Evolutionary conservation across 2,888 invertebrate genomes (phyloP).

Genomic region (Odontomyia ornata): DNA sequence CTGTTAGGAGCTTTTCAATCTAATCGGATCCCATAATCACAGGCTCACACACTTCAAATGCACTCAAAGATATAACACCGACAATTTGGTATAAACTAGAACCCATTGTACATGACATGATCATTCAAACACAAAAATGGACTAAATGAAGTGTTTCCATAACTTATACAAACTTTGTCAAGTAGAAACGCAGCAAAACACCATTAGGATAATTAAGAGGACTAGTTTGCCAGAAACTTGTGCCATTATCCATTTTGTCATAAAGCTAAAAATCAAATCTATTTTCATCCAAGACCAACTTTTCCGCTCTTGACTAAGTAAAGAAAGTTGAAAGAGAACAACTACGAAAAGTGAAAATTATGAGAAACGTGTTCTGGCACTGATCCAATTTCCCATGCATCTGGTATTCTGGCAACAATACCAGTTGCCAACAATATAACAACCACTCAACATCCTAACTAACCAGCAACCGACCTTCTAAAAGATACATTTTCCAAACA

Average conservation of each 20-base stretch:
- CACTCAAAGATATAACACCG: too few species aligned
- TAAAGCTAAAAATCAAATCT: slow-evolving; percentile 21
- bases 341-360: not conserved
- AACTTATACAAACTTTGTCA: too few species aligned
- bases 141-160: too few species aligned
- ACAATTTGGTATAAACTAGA: too few species aligned
- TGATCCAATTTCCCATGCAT: slow-evolving; percentile 40
- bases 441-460: slow-evolving; percentile 25
- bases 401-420: not conserved
- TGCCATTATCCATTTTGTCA: slow-evolving; percentile 33
- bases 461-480: not conserved
- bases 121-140: too few species aligned
- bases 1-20: too few species aligned
- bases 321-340: not conserved
- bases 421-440: slow-evolving; percentile 4
- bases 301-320: not conserved
- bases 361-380: slow-evolving; percentile 39
- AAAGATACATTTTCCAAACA: not conserved
- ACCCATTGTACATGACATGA: too few species aligned
- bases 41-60: too few species aligned
- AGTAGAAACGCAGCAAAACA: not conserved
- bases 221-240: slow-evolving; percentile 27
- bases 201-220: slow-evolving; percentile 33
- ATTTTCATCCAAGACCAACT: not conserved
- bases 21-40: too few species aligned